phyloP scores from a whole-genome alignment of 2,113 vertebrate genomes.

The Numida meleagris region DNA sequence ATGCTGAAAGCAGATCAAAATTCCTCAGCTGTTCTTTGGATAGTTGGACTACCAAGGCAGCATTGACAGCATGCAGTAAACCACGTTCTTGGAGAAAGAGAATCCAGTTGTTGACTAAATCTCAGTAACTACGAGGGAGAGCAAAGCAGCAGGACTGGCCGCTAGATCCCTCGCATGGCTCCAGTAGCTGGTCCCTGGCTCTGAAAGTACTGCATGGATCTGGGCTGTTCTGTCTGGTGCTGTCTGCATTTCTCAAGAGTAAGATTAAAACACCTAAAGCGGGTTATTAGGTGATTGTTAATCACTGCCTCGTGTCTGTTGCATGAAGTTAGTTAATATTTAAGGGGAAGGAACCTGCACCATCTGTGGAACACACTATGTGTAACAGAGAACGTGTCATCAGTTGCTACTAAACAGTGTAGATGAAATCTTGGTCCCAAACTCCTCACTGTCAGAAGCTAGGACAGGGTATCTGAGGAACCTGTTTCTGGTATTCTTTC shows the following conservation, averaged over 20 bases:
- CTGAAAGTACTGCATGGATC: not conserved
- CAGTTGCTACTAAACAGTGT: not conserved
- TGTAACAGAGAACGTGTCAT: fast-evolving
- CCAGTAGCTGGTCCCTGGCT: not conserved
- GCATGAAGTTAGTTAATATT: not conserved
- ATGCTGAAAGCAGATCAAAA: not conserved
- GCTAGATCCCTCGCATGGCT: not conserved
- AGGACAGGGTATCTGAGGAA: not conserved
- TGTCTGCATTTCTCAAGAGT: not conserved
- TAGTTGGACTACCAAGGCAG: not conserved
- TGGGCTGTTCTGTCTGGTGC: not conserved
- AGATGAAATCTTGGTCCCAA: not conserved
- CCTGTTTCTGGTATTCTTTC: not conserved
- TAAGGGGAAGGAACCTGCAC: not conserved
- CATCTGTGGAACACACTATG: fast-evolving
- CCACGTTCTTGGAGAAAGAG: not conserved
- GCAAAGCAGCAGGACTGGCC: not conserved
- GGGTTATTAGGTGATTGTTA: not conserved
- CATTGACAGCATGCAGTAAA: fast-evolving
- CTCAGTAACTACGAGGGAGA: fast-evolving
- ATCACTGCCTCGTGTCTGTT: not conserved
- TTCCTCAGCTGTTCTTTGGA: fast-evolving
- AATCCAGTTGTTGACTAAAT: not conserved
- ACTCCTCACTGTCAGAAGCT: not conserved
- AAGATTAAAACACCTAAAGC: not conserved